phyloP scores from a whole-genome alignment of 2,113 vertebrate species.

The Phylloscopus trochiloides region DNA sequence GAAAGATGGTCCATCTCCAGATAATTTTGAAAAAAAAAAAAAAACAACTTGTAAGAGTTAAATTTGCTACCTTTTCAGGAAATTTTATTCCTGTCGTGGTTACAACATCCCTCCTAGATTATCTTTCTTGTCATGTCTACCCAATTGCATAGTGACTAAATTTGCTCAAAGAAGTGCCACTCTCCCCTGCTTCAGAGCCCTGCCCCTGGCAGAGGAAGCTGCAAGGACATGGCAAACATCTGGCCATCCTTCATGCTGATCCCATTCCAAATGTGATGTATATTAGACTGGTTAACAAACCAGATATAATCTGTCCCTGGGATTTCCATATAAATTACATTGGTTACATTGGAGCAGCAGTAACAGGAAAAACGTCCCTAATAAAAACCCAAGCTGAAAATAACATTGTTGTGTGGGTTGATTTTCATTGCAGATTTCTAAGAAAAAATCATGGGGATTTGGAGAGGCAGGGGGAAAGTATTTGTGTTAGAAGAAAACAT shows the following conservation, averaged over 20 bases:
- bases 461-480: fast-evolving
- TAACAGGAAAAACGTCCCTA: background rate
- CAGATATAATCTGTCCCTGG: background rate
- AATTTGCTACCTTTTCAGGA: background rate
- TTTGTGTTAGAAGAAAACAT: background rate
- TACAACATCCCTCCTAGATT: background rate
- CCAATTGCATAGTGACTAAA: background rate
- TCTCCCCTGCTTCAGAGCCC: background rate
- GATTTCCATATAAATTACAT: background rate
- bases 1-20: background rate
- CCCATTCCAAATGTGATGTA: background rate
- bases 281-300: background rate
- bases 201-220: background rate
- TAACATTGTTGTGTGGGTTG: background rate
- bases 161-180: background rate
- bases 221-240: background rate
- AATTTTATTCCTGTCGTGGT: background rate
- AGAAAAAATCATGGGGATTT: background rate
- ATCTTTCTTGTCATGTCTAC: background rate
- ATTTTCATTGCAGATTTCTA: background rate
- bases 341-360: background rate
- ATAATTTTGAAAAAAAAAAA: background rate
- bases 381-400: background rate
- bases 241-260: background rate
- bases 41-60: background rate